These are phyloP conservation scores for Drosophila vallismaia DNA, from an alignment of 2,888 invertebrate genomes.

Conservation along the genomic window DNA sequence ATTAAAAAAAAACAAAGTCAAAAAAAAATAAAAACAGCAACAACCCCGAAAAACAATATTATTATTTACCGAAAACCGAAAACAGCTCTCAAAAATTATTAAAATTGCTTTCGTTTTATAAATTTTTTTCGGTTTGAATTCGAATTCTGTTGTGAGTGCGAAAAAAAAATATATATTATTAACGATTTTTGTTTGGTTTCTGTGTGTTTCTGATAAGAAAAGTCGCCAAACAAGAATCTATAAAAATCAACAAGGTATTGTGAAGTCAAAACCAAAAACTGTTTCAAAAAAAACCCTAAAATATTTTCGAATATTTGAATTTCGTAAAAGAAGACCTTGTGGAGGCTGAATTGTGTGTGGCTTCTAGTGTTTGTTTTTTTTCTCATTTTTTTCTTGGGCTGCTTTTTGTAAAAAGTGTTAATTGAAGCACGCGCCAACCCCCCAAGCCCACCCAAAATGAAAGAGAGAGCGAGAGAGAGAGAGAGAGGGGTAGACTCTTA, in stretches of 20 bases:
- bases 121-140: neutral
- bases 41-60: conserved; percentile 30
- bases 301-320: too few relatives aligned
- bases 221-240: neutral
- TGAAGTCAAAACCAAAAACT: neutral
- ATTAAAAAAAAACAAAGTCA: conserved; percentile 12
- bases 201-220: neutral
- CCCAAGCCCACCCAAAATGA: neutral
- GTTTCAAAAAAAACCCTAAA: too few relatives aligned
- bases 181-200: neutral
- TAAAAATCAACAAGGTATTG: neutral
- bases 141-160: neutral
- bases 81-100: conserved; percentile 1
- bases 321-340: neutral
- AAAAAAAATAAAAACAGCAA: conserved; percentile 27
- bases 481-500: conserved; percentile 15
- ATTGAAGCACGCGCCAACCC: conserved; percentile 65
- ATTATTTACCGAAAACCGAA: conserved; percentile 14
- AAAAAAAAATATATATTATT: neutral
- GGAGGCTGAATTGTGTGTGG: conserved; percentile 5
- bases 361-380: conserved; percentile 13
- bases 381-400: conserved; percentile 9
- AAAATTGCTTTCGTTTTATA: neutral
- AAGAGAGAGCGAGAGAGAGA: neutral
- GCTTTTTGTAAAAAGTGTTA: conserved; percentile 59